These are phyloP conservation scores for Hypanus sabinus DNA, from an alignment of 2,113 vertebrate species.

Conservation along the genomic window DNA sequence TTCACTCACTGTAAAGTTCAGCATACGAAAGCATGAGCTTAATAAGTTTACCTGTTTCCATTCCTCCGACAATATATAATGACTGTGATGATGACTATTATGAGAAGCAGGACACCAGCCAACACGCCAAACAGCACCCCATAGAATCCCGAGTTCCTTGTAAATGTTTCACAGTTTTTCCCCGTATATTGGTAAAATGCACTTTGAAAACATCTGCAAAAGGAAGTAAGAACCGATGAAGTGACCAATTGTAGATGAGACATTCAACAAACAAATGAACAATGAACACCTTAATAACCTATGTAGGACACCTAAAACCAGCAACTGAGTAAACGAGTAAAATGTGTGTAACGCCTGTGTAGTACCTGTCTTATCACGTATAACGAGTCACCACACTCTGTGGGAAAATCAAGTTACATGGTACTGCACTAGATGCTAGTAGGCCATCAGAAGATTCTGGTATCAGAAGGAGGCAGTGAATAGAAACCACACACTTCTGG, in stretches of 20 bases:
- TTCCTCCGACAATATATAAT: neutral
- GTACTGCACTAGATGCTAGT: too few relatives aligned
- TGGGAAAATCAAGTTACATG: too few relatives aligned
- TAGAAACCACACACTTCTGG: too few relatives aligned
- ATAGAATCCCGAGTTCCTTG: neutral
- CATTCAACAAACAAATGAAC: neutral
- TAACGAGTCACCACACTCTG: too few relatives aligned
- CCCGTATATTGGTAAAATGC: constrained; percentile 1
- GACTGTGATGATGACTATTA: constrained; percentile 8
- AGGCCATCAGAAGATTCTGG: too few relatives aligned
- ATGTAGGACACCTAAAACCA: neutral
- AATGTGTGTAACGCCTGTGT: neutral
- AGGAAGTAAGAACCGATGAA: neutral
- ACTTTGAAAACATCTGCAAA: neutral
- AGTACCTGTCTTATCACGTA: too few relatives aligned
- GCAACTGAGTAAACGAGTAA: neutral
- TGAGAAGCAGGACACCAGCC: neutral
- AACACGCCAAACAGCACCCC: neutral
- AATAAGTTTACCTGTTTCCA: neutral
- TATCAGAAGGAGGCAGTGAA: too few relatives aligned
- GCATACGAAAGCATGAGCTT: neutral
- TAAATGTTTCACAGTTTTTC: neutral
- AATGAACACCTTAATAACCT: neutral
- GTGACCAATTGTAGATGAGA: neutral
- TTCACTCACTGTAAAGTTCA: neutral